Evolutionary conservation across 23 tunicate genomes (phyloP).

Genomic region (Styela plicata): DNA sequence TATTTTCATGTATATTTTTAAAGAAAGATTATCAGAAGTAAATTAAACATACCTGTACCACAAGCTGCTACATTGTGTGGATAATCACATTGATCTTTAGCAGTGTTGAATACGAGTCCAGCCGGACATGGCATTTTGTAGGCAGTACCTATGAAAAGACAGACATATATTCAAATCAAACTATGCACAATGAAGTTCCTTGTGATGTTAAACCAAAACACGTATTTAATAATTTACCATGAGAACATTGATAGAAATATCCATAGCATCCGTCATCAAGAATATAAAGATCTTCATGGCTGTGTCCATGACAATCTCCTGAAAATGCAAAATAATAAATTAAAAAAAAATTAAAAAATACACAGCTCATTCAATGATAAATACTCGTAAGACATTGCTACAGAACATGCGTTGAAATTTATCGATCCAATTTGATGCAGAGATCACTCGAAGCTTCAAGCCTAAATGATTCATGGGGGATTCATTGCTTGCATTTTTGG

Average conservation of each 20-base stretch:
- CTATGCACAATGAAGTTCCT: too few species aligned
- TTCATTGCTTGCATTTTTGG: too few species aligned
- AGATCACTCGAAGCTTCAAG: too few species aligned
- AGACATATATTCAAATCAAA: background rate
- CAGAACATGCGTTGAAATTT: too few species aligned
- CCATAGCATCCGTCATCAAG: constrained; percentile 7
- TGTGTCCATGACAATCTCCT: constrained; percentile 3
- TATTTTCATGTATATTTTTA: too few species aligned
- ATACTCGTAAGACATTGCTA: too few species aligned
- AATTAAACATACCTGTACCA: background rate
- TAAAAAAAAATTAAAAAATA: too few species aligned
- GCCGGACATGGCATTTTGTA: constrained; percentile 14
- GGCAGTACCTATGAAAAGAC: background rate
- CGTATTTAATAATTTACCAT: background rate
- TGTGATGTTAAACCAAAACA: too few species aligned
- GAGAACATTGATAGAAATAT: background rate
- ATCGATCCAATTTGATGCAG: too few species aligned
- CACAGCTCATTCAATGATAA: too few species aligned
- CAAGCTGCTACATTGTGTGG: constrained; percentile 6
- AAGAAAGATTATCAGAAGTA: too few species aligned
- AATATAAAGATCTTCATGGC: background rate
- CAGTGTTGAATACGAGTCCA: constrained; percentile 16
- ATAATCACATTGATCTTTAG: background rate
- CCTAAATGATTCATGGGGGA: too few species aligned
- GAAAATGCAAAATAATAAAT: background rate